Evolutionary conservation across 2,113 vertebrate genomes (phyloP).

Genomic region (Chrysochloris asiatica): DNA sequence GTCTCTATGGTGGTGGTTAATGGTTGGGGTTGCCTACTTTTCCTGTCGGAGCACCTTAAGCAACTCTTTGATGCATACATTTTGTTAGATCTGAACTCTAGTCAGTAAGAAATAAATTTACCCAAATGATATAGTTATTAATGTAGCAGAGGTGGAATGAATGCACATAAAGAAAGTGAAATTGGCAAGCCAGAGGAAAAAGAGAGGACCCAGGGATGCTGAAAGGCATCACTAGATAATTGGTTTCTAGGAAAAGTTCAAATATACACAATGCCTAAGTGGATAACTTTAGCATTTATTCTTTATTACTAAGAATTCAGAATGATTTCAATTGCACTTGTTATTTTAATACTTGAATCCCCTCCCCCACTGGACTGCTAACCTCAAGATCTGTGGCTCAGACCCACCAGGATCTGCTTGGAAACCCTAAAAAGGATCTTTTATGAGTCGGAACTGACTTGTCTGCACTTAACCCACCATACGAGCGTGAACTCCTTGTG

Average conservation of each 20-base stretch:
- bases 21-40: neutral
- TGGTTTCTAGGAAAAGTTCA: neutral
- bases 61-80: neutral
- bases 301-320: neutral
- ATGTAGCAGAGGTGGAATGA: neutral
- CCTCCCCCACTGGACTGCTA: no score
- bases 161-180: neutral
- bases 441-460: no score
- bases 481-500: neutral
- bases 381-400: no score
- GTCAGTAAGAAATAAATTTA: constrained; percentile 18
- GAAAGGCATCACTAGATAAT: neutral
- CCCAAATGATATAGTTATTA: neutral
- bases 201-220: neutral
- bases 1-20: neutral
- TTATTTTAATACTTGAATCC: neutral
- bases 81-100: constrained; percentile 38
- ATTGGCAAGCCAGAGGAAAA: neutral
- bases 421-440: no score
- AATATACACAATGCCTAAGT: neutral
- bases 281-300: neutral
- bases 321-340: neutral
- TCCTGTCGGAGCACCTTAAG: neutral
- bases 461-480: no score
- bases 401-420: no score